Evolutionary conservation across 1,140 invertebrate genomes (phyloP).

Genomic region (Patella vulgata): DNA sequence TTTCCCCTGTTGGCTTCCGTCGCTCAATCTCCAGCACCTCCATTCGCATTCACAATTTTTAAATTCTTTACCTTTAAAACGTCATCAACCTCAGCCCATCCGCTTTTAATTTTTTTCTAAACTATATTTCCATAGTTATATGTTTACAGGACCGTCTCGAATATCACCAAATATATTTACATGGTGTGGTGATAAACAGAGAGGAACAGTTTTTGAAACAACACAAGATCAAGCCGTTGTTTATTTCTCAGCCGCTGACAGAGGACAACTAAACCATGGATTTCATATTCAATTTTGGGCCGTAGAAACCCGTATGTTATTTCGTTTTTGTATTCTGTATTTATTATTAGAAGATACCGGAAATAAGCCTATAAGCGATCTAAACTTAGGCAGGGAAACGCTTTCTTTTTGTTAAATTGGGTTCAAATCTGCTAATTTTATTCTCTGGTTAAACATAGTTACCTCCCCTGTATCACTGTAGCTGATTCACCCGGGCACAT

Average conservation of each 20-base stretch:
- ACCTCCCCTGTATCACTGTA: too few species aligned
- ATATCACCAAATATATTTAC: not conserved
- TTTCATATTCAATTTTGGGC: constrained; percentile 8
- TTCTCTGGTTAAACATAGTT: too few species aligned
- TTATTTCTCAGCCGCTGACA: not conserved
- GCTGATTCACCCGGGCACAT: too few species aligned
- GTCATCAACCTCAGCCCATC: too few species aligned
- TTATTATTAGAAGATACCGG: not conserved
- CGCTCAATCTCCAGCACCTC: too few species aligned
- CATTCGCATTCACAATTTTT: too few species aligned
- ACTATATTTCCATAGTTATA: too few species aligned
- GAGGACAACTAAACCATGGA: not conserved
- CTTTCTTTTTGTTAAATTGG: not conserved
- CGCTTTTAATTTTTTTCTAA: too few species aligned
- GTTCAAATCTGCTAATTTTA: too few species aligned
- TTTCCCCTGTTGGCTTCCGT: too few species aligned
- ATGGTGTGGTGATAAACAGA: constrained; percentile 7
- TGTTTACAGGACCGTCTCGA: not conserved
- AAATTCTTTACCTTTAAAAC: too few species aligned
- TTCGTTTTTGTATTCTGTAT: not conserved
- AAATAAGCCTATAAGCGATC: not conserved
- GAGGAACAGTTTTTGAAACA: not conserved
- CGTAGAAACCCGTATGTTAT: not conserved
- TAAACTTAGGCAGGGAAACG: not conserved
- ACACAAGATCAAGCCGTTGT: not conserved